Evolutionary conservation across 2,888 invertebrate species (phyloP).

Genomic region (Chaetoderma sp.): DNA sequence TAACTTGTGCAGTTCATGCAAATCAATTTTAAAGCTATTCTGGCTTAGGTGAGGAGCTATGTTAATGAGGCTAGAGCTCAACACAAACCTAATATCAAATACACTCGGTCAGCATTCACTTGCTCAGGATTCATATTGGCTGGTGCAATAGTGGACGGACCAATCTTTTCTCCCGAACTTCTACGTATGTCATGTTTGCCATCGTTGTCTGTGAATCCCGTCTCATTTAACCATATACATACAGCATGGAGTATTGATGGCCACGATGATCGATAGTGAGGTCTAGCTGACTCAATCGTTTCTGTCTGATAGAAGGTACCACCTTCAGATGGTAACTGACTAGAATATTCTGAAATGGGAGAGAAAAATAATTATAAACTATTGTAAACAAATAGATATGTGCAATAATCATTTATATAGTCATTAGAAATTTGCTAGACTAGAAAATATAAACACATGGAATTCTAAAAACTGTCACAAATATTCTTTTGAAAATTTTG

Average conservation of each 20-base stretch:
- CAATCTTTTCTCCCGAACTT: conserved; percentile 31
- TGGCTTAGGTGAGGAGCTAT: too few relatives aligned
- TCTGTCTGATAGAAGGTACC: conserved; percentile 98
- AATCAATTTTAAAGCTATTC: too few relatives aligned
- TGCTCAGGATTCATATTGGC: conserved; percentile 70
- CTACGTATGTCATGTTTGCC: not conserved
- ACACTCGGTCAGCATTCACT: conserved; percentile 78
- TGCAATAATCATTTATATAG: not conserved
- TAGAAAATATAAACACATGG: too few relatives aligned
- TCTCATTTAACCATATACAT: conserved; percentile 84
- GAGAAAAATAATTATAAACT: conserved; percentile 8
- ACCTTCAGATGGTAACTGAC: conserved; percentile 82
- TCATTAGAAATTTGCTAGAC: not conserved
- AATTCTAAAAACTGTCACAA: too few relatives aligned
- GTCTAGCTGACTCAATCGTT: conserved; percentile 91
- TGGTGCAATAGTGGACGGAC: conserved; percentile 53
- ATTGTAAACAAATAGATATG: not conserved
- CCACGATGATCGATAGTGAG: conserved; percentile 93
- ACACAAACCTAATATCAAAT: conserved; percentile 88
- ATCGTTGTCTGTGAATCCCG: conserved; percentile 73
- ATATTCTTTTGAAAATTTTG: too few relatives aligned
- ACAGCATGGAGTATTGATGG: conserved; percentile 95
- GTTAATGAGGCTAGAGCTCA: too few relatives aligned
- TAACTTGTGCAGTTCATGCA: too few relatives aligned
- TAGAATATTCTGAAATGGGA: conserved; percentile 82